phyloP scores from a whole-genome alignment of 2,888 invertebrate species.

The Operophtera brumata region DNA sequence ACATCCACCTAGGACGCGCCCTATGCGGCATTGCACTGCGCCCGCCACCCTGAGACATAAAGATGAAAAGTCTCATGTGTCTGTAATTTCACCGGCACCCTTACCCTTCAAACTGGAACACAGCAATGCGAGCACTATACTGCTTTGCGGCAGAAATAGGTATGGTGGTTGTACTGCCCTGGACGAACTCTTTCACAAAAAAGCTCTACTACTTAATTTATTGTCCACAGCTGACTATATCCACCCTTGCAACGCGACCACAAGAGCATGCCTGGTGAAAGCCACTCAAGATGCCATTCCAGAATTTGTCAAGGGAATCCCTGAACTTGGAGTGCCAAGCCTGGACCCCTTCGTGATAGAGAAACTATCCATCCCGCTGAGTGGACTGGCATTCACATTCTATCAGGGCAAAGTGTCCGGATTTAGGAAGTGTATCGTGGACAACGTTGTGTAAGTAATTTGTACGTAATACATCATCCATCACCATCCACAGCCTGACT shows the following conservation, averaged over 20 bases:
- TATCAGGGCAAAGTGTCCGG: slow-evolving; percentile 67
- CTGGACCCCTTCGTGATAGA: slow-evolving; percentile 71
- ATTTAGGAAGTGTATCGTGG: slow-evolving; percentile 65
- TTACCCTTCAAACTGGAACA: too few relatives aligned
- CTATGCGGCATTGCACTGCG: too few relatives aligned
- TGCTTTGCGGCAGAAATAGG: too few relatives aligned
- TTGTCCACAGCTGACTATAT: slow-evolving; percentile 61
- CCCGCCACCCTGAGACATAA: too few relatives aligned
- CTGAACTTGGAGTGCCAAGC: slow-evolving; percentile 50
- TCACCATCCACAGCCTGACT: too few relatives aligned
- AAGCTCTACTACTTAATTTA: too few relatives aligned
- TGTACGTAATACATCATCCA: background rate
- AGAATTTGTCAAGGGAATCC: slow-evolving; percentile 65
- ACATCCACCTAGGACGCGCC: too few relatives aligned
- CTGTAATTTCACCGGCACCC: too few relatives aligned
- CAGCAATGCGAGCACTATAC: too few relatives aligned
- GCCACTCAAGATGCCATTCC: slow-evolving; percentile 66
- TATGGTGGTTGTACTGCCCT: too few relatives aligned
- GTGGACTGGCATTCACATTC: slow-evolving; percentile 66
- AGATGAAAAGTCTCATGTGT: too few relatives aligned
- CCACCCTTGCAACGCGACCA: slow-evolving; percentile 62
- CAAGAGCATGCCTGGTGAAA: slow-evolving; percentile 56
- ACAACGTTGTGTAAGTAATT: slow-evolving; percentile 63
- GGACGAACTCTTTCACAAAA: too few relatives aligned
- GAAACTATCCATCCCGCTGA: slow-evolving; percentile 59